These are phyloP conservation scores for Eurytoma adleriae DNA, from an alignment of 2,888 invertebrate genomes.

Conservation along the genomic window DNA sequence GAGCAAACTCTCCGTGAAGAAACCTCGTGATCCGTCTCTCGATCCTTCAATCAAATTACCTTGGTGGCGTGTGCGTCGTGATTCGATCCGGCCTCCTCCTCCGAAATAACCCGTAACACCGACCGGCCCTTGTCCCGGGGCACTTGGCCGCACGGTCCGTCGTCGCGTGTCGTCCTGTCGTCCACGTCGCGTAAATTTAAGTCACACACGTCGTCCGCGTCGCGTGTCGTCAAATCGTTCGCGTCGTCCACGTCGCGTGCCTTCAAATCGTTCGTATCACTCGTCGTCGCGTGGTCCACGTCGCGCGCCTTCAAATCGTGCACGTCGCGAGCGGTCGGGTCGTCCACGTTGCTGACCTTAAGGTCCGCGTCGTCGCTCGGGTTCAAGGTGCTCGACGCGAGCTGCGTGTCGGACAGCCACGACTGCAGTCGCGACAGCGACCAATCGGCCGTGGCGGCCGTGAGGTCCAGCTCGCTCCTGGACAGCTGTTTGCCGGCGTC, in stretches of 20 bases:
- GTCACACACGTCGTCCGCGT: too few species aligned
- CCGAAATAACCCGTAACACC: background rate
- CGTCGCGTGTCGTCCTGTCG: too few species aligned
- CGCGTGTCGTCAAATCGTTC: too few species aligned
- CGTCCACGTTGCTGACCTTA: background rate
- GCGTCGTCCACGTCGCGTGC: background rate
- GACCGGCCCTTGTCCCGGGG: too few species aligned
- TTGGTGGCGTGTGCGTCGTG: background rate
- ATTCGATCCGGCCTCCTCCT: slow-evolving; percentile 2
- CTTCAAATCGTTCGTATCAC: background rate
- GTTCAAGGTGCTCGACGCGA: slow-evolving; percentile 48
- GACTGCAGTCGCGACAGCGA: slow-evolving; percentile 58
- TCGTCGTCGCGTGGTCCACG: background rate
- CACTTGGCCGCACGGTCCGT: too few species aligned
- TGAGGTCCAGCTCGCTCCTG: slow-evolving; percentile 61
- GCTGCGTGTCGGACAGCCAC: slow-evolving; percentile 62
- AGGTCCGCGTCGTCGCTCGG: background rate
- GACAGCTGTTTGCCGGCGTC: slow-evolving; percentile 45
- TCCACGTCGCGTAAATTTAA: background rate
- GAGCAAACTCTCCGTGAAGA: background rate
- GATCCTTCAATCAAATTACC: background rate
- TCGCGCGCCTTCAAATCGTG: background rate
- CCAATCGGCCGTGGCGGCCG: slow-evolving; percentile 54
- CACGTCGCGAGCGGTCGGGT: background rate
- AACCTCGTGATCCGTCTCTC: background rate